Base-by-base conservation (phyloP, 53 echinoderm and acorn worm species). In the Hippasteria phrygiana region DNA sequence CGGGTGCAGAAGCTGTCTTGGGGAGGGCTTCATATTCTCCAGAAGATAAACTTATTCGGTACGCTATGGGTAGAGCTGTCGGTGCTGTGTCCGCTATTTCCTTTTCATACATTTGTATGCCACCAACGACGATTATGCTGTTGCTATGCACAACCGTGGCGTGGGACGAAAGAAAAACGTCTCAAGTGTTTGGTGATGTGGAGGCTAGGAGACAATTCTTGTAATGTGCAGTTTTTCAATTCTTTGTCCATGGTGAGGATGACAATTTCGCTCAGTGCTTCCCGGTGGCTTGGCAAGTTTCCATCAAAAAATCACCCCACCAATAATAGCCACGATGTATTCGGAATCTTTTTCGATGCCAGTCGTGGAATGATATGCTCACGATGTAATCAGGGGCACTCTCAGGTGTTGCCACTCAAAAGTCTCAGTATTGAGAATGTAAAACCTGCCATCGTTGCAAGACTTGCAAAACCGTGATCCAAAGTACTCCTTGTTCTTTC, bases 391-490 rank as follows among this genome's bases (percentile, higher is more conserved):
- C 43, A 62, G 43, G 18, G 88, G 88, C 40, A 88, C 39, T 17
- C 18, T 75, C 32, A 88, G 20, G 28, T 63, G 55, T 62, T 63
- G 62, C 88, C 88, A 88, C 20, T 20, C 62, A 32, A 51, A 87
- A 1, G 73, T 50, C 37, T 54, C 59, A 8, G 47, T 69, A 20
- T 75, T 62, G 24, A 88, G 55, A 48, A 87, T 42, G 33, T 88
- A 88, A 62, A 88, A 88, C 24, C 75, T 39, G 20, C 88, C 77
- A 77, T 88, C 88, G 40, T 74, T 59, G 35, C 88, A 88, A 16
- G 38, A 39, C 16, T 55, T 88, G 41, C n/a, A 42, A 77, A 88
- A 75, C 6, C 55, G 43, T 38, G 56, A 43, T 38, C 41, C 43
- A 36, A 59, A 63, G 63, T 37, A 20, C 20, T 62, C 64, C 13